phyloP scores from a whole-genome alignment of 2,113 vertebrate species.

The Microcebus murinus region DNA sequence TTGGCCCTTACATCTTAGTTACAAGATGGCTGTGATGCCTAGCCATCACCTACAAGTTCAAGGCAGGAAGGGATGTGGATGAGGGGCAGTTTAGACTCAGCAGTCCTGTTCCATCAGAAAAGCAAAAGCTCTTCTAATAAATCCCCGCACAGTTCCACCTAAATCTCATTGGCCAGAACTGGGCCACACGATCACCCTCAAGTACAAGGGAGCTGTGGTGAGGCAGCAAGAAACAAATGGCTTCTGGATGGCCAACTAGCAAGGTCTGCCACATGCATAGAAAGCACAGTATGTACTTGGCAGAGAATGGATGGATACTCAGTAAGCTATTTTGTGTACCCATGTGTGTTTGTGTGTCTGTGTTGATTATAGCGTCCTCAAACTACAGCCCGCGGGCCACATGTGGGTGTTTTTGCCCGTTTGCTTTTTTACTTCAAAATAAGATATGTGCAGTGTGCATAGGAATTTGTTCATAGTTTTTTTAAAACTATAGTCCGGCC shows the following conservation, averaged over 20 bases:
- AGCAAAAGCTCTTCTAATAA: not conserved
- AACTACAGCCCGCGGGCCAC: too few species aligned
- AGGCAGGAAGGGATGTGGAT: not conserved
- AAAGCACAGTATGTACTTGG: not conserved
- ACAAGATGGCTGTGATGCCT: not conserved
- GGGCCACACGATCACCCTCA: not conserved
- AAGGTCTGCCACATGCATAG: not conserved
- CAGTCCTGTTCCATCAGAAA: conserved; percentile 7
- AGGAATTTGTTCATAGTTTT: too few species aligned
- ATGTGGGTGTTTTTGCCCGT: too few species aligned
- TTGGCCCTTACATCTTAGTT: not conserved
- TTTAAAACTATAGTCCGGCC: too few species aligned
- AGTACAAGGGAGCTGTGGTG: not conserved
- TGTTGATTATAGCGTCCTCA: too few species aligned
- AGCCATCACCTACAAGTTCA: conserved; percentile 3
- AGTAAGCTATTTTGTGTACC: not conserved
- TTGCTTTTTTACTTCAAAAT: too few species aligned
- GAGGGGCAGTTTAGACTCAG: not conserved
- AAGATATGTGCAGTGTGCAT: too few species aligned
- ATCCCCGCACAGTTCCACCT: not conserved
- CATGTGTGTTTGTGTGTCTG: not conserved
- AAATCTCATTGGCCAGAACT: not conserved
- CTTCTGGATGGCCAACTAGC: not conserved
- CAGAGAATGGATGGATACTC: not conserved
- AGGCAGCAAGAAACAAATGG: not conserved